A percentile compares a stretch with the other conserved stretches of the same genome.
These are phyloP conservation scores for Hipparchia sbordonii DNA, from an alignment of 2,888 invertebrate species.

Conservation along the genomic window DNA sequence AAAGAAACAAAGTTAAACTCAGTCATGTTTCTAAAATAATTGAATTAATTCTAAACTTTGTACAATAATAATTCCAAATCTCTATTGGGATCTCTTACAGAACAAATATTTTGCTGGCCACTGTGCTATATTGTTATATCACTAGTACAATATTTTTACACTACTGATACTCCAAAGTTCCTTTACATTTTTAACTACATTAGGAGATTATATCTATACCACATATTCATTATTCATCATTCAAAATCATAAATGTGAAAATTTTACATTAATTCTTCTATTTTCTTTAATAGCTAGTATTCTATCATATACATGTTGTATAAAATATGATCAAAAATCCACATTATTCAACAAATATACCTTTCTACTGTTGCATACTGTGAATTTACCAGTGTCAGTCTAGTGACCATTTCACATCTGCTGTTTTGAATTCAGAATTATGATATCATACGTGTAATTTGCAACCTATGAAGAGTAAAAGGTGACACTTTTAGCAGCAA, in stretches of 20 bases:
- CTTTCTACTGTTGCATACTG: not conserved
- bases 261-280: too few relatives aligned
- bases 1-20: slow-evolving; percentile 15
- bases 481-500: slow-evolving; percentile 25
- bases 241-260: too few relatives aligned
- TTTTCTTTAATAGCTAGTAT: too few relatives aligned
- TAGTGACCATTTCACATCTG: too few relatives aligned
- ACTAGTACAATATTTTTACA: slow-evolving; percentile 2
- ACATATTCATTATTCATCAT: too few relatives aligned
- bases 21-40: slow-evolving; percentile 29
- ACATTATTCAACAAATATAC: not conserved
- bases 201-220: not conserved
- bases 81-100: not conserved
- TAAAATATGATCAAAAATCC: too few relatives aligned
- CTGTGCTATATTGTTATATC: slow-evolving; percentile 10
- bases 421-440: too few relatives aligned
- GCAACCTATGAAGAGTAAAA: slow-evolving; percentile 6
- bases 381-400: too few relatives aligned
- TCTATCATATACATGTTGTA: too few relatives aligned
- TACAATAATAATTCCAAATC: not conserved
- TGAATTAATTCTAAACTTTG: slow-evolving; percentile 11
- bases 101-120: slow-evolving; percentile 21
- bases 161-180: slow-evolving; percentile 4
- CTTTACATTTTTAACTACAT: slow-evolving; percentile 15
- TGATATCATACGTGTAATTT: not conserved